Percentiles rank a stretch among this genome's conserved stretches.
phyloP scores from a whole-genome alignment of 2,797 vertebrate genomes.

The Pristis pectinata region DNA sequence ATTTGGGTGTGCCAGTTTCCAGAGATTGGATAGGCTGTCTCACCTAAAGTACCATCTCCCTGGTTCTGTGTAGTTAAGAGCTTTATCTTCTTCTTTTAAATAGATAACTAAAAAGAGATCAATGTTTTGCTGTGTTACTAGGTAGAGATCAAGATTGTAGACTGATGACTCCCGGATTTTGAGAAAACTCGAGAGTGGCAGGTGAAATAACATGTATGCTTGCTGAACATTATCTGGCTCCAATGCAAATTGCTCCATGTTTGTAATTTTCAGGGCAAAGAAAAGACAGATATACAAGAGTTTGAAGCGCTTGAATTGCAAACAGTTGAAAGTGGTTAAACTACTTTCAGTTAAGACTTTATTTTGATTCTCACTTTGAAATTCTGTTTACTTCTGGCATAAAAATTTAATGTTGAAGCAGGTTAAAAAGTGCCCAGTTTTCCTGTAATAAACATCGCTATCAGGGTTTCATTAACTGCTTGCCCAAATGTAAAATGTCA shows the following conservation, averaged over 20 bases:
- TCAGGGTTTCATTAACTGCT: constrained; percentile 23
- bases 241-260: background rate
- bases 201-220: background rate
- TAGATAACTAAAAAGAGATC: background rate
- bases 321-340: background rate
- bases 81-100: background rate
- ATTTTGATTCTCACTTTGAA: constrained; percentile 3
- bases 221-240: background rate
- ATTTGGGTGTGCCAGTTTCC: background rate
- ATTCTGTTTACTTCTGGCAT: constrained; percentile 3
- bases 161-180: background rate
- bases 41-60: background rate
- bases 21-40: background rate
- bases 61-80: background rate
- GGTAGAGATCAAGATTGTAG: too few relatives aligned
- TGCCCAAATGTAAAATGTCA: constrained; percentile 26
- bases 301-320: background rate
- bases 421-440: background rate
- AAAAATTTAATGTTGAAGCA: background rate
- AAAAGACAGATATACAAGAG: background rate
- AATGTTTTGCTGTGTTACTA: background rate
- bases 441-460: background rate
- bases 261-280: background rate
- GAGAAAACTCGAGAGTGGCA: background rate
- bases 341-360: constrained; percentile 4